Percentiles rank a stretch among this genome's conserved stretches.
Conservation (phyloP, 2,888 invertebrate genomes). For the Morpho deidamia region DNA sequence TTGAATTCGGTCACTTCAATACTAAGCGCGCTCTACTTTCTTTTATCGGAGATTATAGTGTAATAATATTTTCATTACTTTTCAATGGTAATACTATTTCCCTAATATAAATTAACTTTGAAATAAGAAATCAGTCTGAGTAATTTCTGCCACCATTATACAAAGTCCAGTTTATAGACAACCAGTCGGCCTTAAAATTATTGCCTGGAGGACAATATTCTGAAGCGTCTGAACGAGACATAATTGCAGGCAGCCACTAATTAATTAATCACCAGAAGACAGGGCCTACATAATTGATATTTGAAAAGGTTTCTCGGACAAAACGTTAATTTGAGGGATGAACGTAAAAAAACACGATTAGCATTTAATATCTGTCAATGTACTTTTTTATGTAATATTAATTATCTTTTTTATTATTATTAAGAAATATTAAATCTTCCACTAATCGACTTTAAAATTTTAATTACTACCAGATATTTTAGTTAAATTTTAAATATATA, state of each 20-base stretch:
- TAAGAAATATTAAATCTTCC: too few relatives aligned
- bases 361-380: not conserved
- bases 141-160: not conserved
- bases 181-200: constrained; percentile 21
- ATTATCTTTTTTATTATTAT: too few relatives aligned
- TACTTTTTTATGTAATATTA: not conserved
- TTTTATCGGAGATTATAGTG: too few relatives aligned
- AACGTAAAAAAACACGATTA: not conserved
- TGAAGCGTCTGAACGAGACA: constrained; percentile 45
- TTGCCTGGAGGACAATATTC: constrained; percentile 33
- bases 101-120: too few relatives aligned
- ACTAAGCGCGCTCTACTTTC: too few relatives aligned
- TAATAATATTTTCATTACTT: too few relatives aligned
- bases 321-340: constrained; percentile 56
- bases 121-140: too few relatives aligned
- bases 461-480: too few relatives aligned
- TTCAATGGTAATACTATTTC: too few relatives aligned
- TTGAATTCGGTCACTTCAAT: too few relatives aligned
- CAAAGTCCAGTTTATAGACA: constrained; percentile 5
- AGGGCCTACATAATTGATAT: constrained; percentile 68
- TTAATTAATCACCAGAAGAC: constrained; percentile 70
- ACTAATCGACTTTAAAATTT: too few relatives aligned
- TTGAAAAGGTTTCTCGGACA: constrained; percentile 64
- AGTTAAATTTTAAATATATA: too few relatives aligned
- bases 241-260: constrained; percentile 69